These are phyloP conservation scores for Capricornis sumatraensis DNA, from an alignment of 2,113 vertebrate species.

Conservation along the genomic window DNA sequence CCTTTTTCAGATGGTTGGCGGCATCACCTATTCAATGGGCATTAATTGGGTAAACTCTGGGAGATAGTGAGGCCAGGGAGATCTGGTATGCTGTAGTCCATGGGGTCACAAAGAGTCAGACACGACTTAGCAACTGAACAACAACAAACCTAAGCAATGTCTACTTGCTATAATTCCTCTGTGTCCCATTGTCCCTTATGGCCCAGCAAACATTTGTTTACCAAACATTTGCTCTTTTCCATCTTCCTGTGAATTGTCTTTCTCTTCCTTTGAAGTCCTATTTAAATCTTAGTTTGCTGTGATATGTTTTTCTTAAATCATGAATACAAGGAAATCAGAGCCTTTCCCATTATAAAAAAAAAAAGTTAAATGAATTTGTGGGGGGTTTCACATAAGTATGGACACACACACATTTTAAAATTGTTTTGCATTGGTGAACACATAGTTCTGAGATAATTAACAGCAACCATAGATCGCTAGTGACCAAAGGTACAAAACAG, in stretches of 20 bases:
- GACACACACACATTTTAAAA: background rate
- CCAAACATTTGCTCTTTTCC: background rate
- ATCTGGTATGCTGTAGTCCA: background rate
- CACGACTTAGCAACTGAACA: background rate
- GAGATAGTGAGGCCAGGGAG: background rate
- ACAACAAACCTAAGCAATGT: background rate
- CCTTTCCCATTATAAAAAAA: background rate
- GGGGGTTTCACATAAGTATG: background rate
- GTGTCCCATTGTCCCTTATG: background rate
- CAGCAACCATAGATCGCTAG: background rate
- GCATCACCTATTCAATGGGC: background rate
- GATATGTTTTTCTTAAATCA: background rate
- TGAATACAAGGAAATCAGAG: background rate
- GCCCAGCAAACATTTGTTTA: background rate
- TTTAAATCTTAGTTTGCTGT: background rate
- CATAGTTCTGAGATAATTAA: background rate
- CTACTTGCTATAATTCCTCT: background rate
- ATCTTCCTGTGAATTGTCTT: background rate
- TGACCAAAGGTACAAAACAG: background rate
- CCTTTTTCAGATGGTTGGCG: background rate
- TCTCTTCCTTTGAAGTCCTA: background rate
- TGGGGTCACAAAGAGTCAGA: background rate
- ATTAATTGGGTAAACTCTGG: background rate
- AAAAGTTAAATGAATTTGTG: background rate
- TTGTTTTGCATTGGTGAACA: background rate